Evolutionary conservation across 2,113 vertebrate species (phyloP).

Genomic region (Peromyscus polionotus): DNA sequence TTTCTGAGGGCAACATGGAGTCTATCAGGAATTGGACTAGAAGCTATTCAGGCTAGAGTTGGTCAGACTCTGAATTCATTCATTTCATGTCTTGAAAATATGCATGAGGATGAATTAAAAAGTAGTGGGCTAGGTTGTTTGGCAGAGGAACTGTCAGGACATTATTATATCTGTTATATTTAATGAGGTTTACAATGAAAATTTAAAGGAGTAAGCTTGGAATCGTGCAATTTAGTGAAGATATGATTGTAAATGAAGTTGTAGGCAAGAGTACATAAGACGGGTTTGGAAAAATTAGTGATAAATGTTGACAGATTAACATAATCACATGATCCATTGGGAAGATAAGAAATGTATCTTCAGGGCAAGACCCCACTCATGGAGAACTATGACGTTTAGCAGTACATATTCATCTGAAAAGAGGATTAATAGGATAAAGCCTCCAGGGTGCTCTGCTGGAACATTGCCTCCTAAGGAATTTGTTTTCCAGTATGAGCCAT

Average conservation of each 20-base stretch:
- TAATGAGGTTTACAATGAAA: background rate
- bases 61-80: background rate
- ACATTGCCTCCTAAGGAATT: background rate
- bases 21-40: background rate
- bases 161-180: background rate
- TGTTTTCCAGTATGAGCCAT: background rate
- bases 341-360: background rate
- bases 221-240: background rate
- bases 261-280: background rate
- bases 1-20: background rate
- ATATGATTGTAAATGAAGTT: background rate
- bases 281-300: background rate
- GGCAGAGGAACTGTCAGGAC: background rate
- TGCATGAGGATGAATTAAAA: background rate
- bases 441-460: background rate
- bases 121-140: background rate
- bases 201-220: background rate
- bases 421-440: background rate
- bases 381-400: background rate
- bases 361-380: background rate
- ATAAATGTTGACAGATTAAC: background rate
- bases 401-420: background rate
- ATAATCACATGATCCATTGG: background rate
- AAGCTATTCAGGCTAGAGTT: background rate
- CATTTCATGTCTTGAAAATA: background rate